phyloP scores from a whole-genome alignment of 2,113 vertebrate genomes.

The Pterocles gutturalis region DNA sequence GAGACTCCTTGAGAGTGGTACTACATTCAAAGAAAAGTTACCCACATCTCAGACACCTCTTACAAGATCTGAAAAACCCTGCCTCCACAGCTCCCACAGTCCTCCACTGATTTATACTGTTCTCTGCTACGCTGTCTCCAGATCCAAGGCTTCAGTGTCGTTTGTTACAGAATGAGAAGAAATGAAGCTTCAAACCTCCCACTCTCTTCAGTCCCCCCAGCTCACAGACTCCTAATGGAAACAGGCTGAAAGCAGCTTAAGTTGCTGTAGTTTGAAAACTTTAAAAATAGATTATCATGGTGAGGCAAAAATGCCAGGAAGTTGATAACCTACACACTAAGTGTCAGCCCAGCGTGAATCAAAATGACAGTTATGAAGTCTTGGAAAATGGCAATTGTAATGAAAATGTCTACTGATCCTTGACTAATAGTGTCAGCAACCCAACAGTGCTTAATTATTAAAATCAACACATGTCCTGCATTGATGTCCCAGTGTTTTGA shows the following conservation, averaged over 20 bases:
- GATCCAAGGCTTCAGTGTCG: not conserved
- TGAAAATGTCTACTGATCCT: constrained; percentile 42
- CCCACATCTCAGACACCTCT: not conserved
- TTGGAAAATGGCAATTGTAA: constrained; percentile 48
- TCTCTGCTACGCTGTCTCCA: not conserved
- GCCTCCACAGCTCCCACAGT: not conserved
- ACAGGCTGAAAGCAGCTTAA: not conserved
- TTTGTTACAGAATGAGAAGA: not conserved
- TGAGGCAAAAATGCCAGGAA: not conserved
- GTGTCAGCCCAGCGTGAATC: not conserved
- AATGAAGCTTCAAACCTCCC: not conserved
- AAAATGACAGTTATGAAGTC: constrained; percentile 26
- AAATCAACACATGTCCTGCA: constrained; percentile 24
- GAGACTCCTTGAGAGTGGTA: not conserved
- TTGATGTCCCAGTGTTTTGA: not conserved
- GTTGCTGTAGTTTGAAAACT: not conserved
- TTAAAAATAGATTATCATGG: not conserved
- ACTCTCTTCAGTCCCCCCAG: not conserved
- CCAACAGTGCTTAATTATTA: constrained; percentile 50
- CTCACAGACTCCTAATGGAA: not conserved
- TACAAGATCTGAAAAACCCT: not conserved
- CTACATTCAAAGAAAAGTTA: not conserved
- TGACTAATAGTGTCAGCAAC: constrained; percentile 42
- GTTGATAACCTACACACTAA: not conserved
- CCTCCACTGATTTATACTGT: not conserved